Percentiles rank a stretch among this genome's conserved stretches.
These are phyloP conservation scores for Melanotaenia boesemani DNA, from an alignment of 2,797 vertebrate species.

Conservation along the genomic window DNA sequence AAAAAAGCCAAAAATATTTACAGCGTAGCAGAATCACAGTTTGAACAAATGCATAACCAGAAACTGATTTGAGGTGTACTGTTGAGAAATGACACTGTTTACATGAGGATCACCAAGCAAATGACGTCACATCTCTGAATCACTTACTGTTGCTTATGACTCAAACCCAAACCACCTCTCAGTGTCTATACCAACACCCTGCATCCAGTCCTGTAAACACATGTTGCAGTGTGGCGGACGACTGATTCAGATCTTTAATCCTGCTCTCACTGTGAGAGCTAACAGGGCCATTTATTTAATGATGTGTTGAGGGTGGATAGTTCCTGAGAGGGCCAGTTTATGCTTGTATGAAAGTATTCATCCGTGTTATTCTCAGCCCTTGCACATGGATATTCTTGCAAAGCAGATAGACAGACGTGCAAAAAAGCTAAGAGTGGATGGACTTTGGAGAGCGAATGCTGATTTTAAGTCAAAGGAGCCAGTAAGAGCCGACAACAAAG, in stretches of 20 bases:
- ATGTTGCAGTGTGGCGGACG: background rate
- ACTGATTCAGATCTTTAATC: slow-evolving; percentile 36
- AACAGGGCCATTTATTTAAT: slow-evolving; percentile 5
- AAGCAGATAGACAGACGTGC: background rate
- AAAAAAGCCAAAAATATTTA: background rate
- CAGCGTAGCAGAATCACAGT: background rate
- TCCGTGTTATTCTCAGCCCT: background rate
- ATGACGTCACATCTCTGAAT: slow-evolving; percentile 34
- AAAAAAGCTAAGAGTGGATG: no score
- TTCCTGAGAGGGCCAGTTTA: background rate
- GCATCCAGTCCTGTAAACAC: slow-evolving; percentile 2
- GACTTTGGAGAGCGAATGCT: background rate
- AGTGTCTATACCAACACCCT: slow-evolving; percentile 27
- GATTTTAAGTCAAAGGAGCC: background rate
- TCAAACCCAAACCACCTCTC: slow-evolving; percentile 32
- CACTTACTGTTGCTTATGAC: slow-evolving; percentile 35
- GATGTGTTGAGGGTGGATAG: background rate
- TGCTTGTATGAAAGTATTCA: background rate
- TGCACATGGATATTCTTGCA: background rate
- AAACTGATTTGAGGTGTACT: background rate
- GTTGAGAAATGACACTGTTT: background rate
- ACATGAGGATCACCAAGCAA: slow-evolving; percentile 47
- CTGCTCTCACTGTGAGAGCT: slow-evolving; percentile 4
- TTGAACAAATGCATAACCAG: background rate
- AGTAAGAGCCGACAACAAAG: background rate